phyloP scores from a whole-genome alignment of 2,113 vertebrate species.

The Speoplatyrhinus poulsoni region DNA sequence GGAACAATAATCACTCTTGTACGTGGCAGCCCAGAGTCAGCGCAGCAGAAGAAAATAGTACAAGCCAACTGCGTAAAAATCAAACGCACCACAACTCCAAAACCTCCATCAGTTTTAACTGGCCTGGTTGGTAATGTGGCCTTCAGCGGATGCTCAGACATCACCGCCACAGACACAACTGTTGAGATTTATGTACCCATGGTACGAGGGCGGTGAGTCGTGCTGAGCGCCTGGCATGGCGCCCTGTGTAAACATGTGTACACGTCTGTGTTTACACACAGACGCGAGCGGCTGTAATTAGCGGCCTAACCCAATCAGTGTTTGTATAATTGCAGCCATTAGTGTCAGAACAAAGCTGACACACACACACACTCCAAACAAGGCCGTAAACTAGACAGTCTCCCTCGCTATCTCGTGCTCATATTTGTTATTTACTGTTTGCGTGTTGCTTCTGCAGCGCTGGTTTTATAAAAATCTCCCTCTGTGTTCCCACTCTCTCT shows the following conservation, averaged over 20 bases:
- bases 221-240: conserved; percentile 48
- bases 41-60: background rate
- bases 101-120: conserved; percentile 24
- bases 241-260: conserved; percentile 71
- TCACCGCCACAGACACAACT: conserved; percentile 57
- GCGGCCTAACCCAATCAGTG: conserved; percentile 74
- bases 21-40: conserved; percentile 29
- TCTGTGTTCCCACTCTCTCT: conserved; percentile 27
- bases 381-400: conserved; percentile 60
- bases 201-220: conserved; percentile 49
- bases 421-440: conserved; percentile 73
- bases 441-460: conserved; percentile 56
- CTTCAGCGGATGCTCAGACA: conserved; percentile 66
- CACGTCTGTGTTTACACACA: conserved; percentile 67
- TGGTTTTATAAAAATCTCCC: conserved; percentile 50
- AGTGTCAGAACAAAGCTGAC: conserved; percentile 68
- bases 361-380: conserved; percentile 62
- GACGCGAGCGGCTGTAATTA: conserved; percentile 71
- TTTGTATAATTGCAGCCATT: conserved; percentile 76
- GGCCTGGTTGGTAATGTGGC: conserved; percentile 54
- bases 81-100: conserved; percentile 37
- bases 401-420: conserved; percentile 38
- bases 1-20: conserved; percentile 53
- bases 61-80: conserved; percentile 41
- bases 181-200: conserved; percentile 67